These are phyloP conservation scores for Xyrichtys novacula DNA, from an alignment of 2,797 vertebrate genomes.

Conservation along the genomic window DNA sequence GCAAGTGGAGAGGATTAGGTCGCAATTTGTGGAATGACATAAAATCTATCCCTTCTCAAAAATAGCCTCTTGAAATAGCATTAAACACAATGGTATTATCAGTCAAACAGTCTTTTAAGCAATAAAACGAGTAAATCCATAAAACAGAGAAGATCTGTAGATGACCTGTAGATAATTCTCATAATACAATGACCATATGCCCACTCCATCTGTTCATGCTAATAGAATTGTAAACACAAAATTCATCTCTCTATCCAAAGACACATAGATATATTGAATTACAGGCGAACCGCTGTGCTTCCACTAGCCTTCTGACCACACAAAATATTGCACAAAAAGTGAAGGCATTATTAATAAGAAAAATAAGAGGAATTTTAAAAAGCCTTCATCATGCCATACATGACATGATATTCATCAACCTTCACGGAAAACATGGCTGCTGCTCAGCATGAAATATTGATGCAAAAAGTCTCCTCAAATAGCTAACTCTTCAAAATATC, in stretches of 20 bases:
- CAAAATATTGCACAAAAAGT: conserved; percentile 30
- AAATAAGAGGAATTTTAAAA: conserved; percentile 24
- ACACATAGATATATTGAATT: conserved; percentile 1
- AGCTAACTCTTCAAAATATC: conserved; percentile 60
- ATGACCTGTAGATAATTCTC: conserved; percentile 56
- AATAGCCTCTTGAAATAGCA: conserved; percentile 79
- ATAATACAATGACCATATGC: conserved; percentile 71
- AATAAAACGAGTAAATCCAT: conserved; percentile 59
- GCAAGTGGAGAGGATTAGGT: conserved; percentile 84
- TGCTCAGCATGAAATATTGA: conserved; percentile 58
- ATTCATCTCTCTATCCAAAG: not conserved
- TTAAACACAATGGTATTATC: conserved; percentile 73
- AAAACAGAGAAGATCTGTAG: conserved; percentile 57
- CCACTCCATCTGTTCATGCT: conserved; percentile 67
- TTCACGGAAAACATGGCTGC: conserved; percentile 40
- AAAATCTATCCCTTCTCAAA: conserved; percentile 80
- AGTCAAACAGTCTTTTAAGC: conserved; percentile 61
- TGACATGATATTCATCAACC: conserved; percentile 37
- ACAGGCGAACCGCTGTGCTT: conserved; percentile 11
- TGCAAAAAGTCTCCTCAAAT: conserved; percentile 61
- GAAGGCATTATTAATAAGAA: conserved; percentile 49
- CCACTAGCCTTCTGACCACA: conserved; percentile 33
- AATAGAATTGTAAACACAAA: conserved; percentile 52
- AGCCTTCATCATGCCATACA: conserved; percentile 12
- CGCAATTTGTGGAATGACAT: conserved; percentile 85